These are phyloP conservation scores for Puffinus mauretanicus DNA, from an alignment of 2,113 vertebrate genomes.

Conservation along the genomic window DNA sequence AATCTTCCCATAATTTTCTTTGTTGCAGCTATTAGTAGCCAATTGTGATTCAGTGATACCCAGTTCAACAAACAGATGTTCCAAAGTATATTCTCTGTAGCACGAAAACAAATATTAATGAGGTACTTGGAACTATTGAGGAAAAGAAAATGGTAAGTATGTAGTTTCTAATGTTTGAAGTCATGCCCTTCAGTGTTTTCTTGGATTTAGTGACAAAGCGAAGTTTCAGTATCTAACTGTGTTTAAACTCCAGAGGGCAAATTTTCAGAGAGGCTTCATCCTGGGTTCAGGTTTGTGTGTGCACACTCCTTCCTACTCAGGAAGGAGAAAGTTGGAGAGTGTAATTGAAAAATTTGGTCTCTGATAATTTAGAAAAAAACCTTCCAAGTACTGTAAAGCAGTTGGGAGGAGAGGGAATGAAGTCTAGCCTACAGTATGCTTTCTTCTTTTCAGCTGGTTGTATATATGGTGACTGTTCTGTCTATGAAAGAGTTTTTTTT, in stretches of 20 bases:
- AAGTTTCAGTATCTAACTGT: background rate
- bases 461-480: background rate
- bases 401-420: background rate
- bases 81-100: conserved; percentile 65
- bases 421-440: background rate
- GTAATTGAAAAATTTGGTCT: background rate
- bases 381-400: background rate
- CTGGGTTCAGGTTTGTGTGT: background rate
- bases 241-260: conserved; percentile 11
- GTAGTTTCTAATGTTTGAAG: conserved; percentile 34
- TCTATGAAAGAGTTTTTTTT: background rate
- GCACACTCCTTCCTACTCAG: background rate
- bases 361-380: background rate
- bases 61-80: conserved; percentile 76
- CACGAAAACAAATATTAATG: conserved; percentile 78
- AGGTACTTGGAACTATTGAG: conserved; percentile 63
- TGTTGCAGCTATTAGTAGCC: conserved; percentile 75
- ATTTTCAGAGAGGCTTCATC: conserved; percentile 24
- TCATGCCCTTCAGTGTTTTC: conserved; percentile 19
- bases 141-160: conserved; percentile 21
- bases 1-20: conserved; percentile 80
- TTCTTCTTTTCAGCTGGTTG: background rate
- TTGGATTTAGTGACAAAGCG: background rate
- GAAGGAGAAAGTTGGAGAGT: background rate
- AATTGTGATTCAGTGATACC: conserved; percentile 77